Percentiles rank a stretch among this genome's conserved stretches.
These are phyloP conservation scores for Drosophila barbarae DNA, from an alignment of 2,888 invertebrate genomes.

Conservation along the genomic window DNA sequence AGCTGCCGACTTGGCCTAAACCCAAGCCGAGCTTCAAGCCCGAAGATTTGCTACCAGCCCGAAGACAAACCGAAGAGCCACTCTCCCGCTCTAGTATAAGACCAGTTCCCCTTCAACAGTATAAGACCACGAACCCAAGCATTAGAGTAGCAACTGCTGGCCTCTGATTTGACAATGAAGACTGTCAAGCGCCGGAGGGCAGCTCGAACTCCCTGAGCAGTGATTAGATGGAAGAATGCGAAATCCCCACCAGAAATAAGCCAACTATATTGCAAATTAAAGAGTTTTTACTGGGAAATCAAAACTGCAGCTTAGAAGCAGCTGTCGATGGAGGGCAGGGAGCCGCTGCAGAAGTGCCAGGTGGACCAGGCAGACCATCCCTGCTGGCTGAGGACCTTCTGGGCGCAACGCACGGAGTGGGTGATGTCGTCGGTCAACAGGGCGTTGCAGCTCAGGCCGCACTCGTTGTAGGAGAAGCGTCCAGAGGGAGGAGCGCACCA, in stretches of 20 bases:
- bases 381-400: conserved; percentile 64
- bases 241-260: conserved; percentile 5
- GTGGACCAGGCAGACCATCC: conserved; percentile 76
- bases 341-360: conserved; percentile 64
- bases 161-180: conserved; percentile 18
- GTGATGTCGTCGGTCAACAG: conserved; percentile 70
- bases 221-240: conserved; percentile 32
- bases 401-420: conserved; percentile 66
- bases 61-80: conserved; percentile 2
- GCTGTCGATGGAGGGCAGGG: conserved; percentile 60
- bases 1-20: conserved; percentile 47
- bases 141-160: conserved; percentile 19
- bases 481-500: conserved; percentile 72
- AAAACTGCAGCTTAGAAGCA: conserved; percentile 57
- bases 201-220: conserved; percentile 3
- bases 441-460: conserved; percentile 62
- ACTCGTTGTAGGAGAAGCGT: conserved; percentile 69
- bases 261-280: conserved; percentile 1
- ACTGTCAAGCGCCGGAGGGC: conserved; percentile 36
- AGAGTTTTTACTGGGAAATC: conserved; percentile 3
- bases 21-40: conserved; percentile 10
- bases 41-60: conserved; percentile 8
- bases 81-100: conserved; percentile 7
- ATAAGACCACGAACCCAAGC: conserved; percentile 4
- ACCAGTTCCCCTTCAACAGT: not conserved